Evolutionary conservation across 2,113 vertebrate genomes (phyloP).

Genomic region (Boleophthalmus pectinirostris): DNA sequence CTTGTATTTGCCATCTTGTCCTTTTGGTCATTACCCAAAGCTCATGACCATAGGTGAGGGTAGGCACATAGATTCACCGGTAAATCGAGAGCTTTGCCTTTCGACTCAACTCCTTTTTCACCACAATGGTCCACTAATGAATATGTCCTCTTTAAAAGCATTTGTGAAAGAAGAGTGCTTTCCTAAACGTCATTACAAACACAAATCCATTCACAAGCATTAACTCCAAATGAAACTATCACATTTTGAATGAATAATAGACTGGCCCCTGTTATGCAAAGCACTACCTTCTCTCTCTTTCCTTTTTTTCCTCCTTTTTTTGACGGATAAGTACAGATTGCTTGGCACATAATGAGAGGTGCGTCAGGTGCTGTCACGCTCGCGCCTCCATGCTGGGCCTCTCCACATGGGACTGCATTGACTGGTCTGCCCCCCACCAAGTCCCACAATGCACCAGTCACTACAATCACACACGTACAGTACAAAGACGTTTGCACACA

Average conservation of each 20-base stretch:
- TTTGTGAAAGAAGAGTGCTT: neutral
- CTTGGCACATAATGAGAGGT: conserved; percentile 22
- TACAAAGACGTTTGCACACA: conserved; percentile 16
- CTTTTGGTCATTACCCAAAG: no score
- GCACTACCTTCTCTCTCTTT: neutral
- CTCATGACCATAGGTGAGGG: no score
- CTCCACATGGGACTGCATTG: conserved; percentile 14
- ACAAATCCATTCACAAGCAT: conserved; percentile 14
- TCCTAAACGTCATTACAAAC: conserved; percentile 7
- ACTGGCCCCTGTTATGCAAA: neutral
- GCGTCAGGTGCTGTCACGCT: conserved; percentile 20
- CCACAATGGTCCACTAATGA: no score
- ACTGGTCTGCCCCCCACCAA: conserved; percentile 12
- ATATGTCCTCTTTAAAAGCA: no score
- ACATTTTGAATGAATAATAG: conserved; percentile 1
- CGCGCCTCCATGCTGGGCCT: neutral
- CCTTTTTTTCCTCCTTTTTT: neutral
- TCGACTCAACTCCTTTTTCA: no score
- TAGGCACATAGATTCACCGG: no score
- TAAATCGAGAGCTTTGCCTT: no score
- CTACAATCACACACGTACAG: conserved; percentile 22
- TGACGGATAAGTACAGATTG: conserved; percentile 11
- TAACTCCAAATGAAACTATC: conserved; percentile 18
- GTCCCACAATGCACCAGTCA: conserved; percentile 18
- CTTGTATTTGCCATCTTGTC: no score